Conservation (phyloP, 2,797 vertebrate genomes). For the Octomys mimax region DNA sequence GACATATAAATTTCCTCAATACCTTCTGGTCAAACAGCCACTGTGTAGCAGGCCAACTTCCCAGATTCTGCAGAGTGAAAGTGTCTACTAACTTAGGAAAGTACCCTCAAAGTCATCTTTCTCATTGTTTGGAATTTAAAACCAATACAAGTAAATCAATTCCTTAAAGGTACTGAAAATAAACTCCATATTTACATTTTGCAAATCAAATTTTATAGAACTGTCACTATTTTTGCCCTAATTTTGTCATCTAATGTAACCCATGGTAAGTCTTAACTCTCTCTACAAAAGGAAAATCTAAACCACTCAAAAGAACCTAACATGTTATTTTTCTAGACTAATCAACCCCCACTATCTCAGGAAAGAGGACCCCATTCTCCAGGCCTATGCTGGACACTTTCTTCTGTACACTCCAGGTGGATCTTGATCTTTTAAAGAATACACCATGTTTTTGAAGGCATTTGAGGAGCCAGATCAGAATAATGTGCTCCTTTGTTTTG, state of each 20-base stretch:
- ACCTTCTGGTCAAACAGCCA: background rate
- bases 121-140: background rate
- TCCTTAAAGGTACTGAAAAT: background rate
- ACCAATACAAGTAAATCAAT: background rate
- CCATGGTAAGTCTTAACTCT: background rate
- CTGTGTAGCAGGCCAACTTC: background rate
- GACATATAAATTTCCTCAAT: background rate
- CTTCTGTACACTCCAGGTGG: background rate
- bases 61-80: background rate
- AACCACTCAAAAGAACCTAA: background rate
- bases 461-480: background rate
- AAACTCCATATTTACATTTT: background rate
- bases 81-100: background rate
- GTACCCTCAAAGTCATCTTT: background rate
- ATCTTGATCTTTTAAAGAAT: background rate
- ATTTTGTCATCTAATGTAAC: background rate
- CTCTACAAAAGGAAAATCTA: background rate
- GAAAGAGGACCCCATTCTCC: background rate
- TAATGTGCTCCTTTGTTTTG: slow-evolving; percentile 4
- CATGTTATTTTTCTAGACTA: background rate
- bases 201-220: background rate
- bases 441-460: background rate
- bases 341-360: background rate
- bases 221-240: background rate
- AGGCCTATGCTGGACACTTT: background rate